Evolutionary conservation across 2,797 vertebrate species (phyloP).

Genomic region (Phoxinus dragarum): DNA sequence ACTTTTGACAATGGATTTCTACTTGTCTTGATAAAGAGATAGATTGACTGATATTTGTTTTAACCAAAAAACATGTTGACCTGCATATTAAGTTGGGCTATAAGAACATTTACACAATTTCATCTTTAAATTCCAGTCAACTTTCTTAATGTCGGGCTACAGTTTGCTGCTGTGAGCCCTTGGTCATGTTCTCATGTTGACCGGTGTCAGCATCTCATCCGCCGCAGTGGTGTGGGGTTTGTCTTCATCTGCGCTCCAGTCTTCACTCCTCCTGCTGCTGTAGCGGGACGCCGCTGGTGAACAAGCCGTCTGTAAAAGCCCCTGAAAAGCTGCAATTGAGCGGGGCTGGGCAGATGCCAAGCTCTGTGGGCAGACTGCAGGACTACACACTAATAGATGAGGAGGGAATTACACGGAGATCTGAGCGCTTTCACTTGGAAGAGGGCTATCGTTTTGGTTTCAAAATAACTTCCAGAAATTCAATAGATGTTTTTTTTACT

Average conservation of each 20-base stretch:
- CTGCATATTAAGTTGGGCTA: background rate
- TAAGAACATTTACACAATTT: background rate
- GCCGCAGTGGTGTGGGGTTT: constrained; percentile 15
- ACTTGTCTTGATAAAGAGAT: background rate
- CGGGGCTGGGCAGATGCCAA: constrained; percentile 18
- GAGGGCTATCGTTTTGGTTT: constrained; percentile 6
- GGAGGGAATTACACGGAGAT: constrained; percentile 22
- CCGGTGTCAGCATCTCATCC: background rate
- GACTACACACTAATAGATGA: constrained; percentile 44
- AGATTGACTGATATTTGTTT: background rate
- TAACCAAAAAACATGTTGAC: background rate
- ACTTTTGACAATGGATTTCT: background rate
- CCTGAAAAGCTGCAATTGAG: constrained; percentile 52
- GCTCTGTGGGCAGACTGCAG: constrained; percentile 42
- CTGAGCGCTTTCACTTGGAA: background rate
- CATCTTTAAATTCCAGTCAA: background rate
- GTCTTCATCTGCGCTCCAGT: constrained; percentile 25
- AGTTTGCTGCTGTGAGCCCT: background rate
- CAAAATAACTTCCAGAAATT: constrained; percentile 24
- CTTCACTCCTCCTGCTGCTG: constrained; percentile 1
- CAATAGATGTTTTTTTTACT: background rate
- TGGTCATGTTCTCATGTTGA: background rate
- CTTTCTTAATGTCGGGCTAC: background rate
- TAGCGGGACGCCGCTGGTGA: constrained; percentile 17
- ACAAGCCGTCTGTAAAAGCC: constrained; percentile 39